Base-by-base conservation (phyloP, 2,113 vertebrate genomes). In the Tachuris rubrigastra region DNA sequence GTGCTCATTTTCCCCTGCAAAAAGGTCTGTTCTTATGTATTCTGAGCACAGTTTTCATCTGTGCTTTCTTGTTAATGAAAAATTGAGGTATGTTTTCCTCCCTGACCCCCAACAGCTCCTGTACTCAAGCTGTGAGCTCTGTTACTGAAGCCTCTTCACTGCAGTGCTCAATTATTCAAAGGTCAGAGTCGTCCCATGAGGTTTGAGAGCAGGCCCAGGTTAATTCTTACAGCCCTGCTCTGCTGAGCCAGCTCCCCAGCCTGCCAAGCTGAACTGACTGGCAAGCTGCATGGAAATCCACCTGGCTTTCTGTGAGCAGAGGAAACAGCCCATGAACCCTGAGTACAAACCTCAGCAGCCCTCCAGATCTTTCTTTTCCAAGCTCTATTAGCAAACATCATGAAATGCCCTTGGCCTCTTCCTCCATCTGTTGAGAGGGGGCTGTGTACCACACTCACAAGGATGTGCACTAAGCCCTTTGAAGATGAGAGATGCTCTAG, bases 91-190 rank as follows among this genome's bases (percentile, higher is more conserved):
- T 14, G 33, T 75, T 96, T 96, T n/a, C 56, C 79, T 95, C 59
- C 25, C 35, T 83, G 90, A 89, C 83, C 85, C 85, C 80, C 53
- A 84, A 3, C 85, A 68, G 83, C 58, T 93, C 56, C 47, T 90
- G 42, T 62, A 9, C 65, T 86, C 73, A 5, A 1, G 1, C 92
- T 77, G 79, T 2, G 22, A 85, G 82, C 83, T 95, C 63, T 3
- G 25, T 87, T 85, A 9, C 59, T 80, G 77, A 89, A 74, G 86
- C 76, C 62, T 90, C 73, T 82, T 76, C 63, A 6, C 87, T 60
- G 85, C 85, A 92, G 5, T 56, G 67, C 85, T 96, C 93, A 83
- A 82, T 96, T 96, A 89, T 76, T 89, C 86, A 95, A 92, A 96
- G 95, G 93, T 95, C 96, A 92, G 68, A 78, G 80, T 73, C 8